Base-by-base conservation (phyloP, 2,888 invertebrate genomes). In the Eulithis prunata region DNA sequence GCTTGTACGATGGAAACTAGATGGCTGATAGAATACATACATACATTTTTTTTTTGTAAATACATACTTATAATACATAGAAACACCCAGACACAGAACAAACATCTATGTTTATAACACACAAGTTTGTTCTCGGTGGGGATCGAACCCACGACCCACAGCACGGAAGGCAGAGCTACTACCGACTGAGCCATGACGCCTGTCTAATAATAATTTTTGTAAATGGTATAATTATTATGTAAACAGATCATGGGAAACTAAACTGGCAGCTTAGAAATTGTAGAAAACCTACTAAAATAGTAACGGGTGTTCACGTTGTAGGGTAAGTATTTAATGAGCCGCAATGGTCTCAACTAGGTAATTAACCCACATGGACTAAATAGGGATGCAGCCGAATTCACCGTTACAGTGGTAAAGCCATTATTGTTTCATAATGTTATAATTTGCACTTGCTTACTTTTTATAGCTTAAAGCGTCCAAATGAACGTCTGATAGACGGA, bases 401-500 rank as follows among this genome's bases (percentile, higher is more conserved):
- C 68, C 63, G 70, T 71, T 71, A 71, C 45, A 32, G 5, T 21
- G 65, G 54, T 65, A 61, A 11, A 53, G 52, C 55, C 62, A 38
- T 66, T 68, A 72, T 70, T 62, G 64, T 69, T 66, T 63, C 68
- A 60, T 68, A 71, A 65, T 64, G 64, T 66, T 65, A 56, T 55
- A 70, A 72, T 69, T 66, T 66, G 68, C 71, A 69, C 71, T 60
- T 68, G 57, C 57, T 64, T 47, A 61, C 58, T 66, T 71, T 69
- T 70, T 70, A 60, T 46, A 53, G 46, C 58, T 46, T 65, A 58
- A 68, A 60, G 53, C 67, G 62, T 58, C 57, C 61, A 72, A 73
- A 69, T 72, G 62, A 68, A 61, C 21, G 61, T 79, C 78, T 81
- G 83, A 81, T 81, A 77, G 79, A 76, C 77, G 74, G 70, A 83